A percentile compares a stretch with the other conserved stretches of the same genome.
phyloP scores from a whole-genome alignment of 2,888 invertebrate species.

The Lottia scabra region DNA sequence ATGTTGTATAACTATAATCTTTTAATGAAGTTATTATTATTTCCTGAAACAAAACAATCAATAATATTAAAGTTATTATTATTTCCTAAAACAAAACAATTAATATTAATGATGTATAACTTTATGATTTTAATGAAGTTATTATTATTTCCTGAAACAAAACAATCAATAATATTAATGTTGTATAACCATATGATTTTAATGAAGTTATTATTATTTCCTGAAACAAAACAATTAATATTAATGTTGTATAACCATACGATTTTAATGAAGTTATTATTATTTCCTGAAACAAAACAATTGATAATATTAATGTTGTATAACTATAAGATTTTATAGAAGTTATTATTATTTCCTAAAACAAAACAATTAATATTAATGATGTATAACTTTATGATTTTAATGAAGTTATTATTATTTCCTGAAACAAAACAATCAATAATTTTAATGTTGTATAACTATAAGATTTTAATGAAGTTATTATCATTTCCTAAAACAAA shows the following conservation, averaged over 20 bases:
- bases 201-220: background rate
- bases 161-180: background rate
- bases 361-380: too few relatives aligned
- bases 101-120: background rate
- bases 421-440: too few relatives aligned
- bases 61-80: background rate
- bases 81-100: background rate
- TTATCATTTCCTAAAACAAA: too few relatives aligned
- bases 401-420: too few relatives aligned
- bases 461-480: too few relatives aligned
- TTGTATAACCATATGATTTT: too few relatives aligned
- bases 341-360: too few relatives aligned
- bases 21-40: conserved; percentile 89
- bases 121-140: too few relatives aligned
- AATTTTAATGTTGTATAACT: too few relatives aligned
- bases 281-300: background rate
- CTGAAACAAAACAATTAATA: background rate
- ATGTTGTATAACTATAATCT: conserved; percentile 85
- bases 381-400: too few relatives aligned
- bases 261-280: background rate
- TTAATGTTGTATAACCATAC: too few relatives aligned
- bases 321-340: background rate
- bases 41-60: conserved; percentile 73
- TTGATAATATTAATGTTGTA: background rate
- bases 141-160: background rate